Evolutionary conservation across 2,888 invertebrate species (phyloP), one percentile per base, ranked within the genome.

Genomic region (Nymphalis c-album): DNA sequence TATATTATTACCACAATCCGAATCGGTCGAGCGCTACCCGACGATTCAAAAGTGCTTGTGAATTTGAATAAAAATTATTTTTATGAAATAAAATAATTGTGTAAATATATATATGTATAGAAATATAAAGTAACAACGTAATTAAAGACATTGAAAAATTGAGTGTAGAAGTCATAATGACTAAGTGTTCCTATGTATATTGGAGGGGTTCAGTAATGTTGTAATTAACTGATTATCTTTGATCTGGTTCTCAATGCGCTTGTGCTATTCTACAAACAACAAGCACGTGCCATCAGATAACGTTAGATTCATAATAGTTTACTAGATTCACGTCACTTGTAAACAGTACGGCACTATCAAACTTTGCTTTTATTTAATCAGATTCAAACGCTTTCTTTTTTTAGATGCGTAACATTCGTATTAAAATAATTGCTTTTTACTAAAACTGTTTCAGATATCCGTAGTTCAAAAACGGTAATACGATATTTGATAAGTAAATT

Each of bases 381-480:
- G 57, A 18, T 13, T 18, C 26, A 35, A 57, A 18, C 57, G 40
- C 57, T 57, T 57, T 57, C 57, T 40, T 57, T 57, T 57, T 57
- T 2, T 13, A 53, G 7, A 3, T 4, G 22, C 10, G 1, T 50
- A 50, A 50, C 18, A 40, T 40, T 40, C 2, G 13, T 7, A 10
- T 40, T 40, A 40, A 40, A 40, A 40, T 40, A 13, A 40, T 13
- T 13, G 13, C 13, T 1, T 40, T 13, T 40, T 13, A 4, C 13
- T 40, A 40, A 40, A 13, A 13, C 10, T 13, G 2, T 40, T 40
- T 13, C 13, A 40, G 40, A 10, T 13, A 40, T 40, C 13, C 3
- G 40, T 40, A 40, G 10, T 13, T 40, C 1, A 4, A 13, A 13
- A 40, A n/a, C n/a, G n/a, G n/a, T n/a, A n/a, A n/a, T n/a, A n/a